Conservation (phyloP, 2,797 vertebrate genomes). For the Gallinago solitaria region DNA sequence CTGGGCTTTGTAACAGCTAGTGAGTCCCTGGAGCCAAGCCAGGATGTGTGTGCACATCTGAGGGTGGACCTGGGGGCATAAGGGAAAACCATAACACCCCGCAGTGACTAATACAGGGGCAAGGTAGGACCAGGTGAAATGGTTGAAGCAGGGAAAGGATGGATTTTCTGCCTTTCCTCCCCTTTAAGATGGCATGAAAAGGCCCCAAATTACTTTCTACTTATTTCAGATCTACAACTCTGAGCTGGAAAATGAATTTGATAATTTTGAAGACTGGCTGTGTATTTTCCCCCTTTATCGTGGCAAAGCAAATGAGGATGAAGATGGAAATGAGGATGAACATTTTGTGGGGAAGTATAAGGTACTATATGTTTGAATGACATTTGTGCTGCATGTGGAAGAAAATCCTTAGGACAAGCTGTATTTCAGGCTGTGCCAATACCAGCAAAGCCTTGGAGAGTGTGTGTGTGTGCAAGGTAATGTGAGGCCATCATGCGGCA, state of each 20-base stretch:
- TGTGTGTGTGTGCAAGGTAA: neutral
- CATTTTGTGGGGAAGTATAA: slow-evolving; percentile 92
- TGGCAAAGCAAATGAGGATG: slow-evolving; percentile 85
- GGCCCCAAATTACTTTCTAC: neutral
- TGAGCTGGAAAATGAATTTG: slow-evolving; percentile 90
- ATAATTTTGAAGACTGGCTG: slow-evolving; percentile 93
- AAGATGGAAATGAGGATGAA: slow-evolving; percentile 85
- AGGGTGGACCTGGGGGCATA: neutral
- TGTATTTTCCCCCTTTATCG: slow-evolving; percentile 85
- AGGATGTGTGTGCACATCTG: neutral
- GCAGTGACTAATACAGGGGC: neutral
- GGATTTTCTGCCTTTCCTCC: neutral
- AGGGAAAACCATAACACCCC: neutral
- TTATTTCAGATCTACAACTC: slow-evolving; percentile 83
- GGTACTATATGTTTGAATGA: slow-evolving; percentile 71
- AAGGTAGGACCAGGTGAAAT: neutral
- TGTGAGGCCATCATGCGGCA: neutral
- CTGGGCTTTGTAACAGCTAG: neutral
- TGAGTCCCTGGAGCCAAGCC: neutral
- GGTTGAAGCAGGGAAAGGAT: neutral
- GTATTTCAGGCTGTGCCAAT: neutral
- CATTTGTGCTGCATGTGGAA: neutral
- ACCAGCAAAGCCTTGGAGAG: neutral
- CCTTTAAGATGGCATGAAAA: neutral
- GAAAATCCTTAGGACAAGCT: neutral